These are phyloP conservation scores for Labeo rohita DNA, from an alignment of 2,113 vertebrate species.

Conservation along the genomic window DNA sequence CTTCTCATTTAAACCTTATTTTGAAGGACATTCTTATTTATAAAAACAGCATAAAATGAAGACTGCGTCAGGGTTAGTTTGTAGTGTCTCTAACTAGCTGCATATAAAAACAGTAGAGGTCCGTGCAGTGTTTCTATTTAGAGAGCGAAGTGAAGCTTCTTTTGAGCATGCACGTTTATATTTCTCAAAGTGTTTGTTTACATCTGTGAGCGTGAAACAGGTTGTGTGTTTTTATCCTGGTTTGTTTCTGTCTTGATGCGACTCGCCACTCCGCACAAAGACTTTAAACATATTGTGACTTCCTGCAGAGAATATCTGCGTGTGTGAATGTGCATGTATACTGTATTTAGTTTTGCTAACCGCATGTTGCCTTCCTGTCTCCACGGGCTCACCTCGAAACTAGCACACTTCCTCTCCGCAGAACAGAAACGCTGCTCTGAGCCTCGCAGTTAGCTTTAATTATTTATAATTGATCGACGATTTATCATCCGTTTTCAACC, in stretches of 20 bases:
- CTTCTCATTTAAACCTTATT: too few relatives aligned
- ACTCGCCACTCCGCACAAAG: slow-evolving; percentile 39
- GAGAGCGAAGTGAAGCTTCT: too few relatives aligned
- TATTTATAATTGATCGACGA: neutral
- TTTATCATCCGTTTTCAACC: neutral
- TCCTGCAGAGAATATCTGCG: slow-evolving; percentile 63
- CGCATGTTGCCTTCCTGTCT: slow-evolving; percentile 57
- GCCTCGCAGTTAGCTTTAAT: neutral
- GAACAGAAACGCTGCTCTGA: neutral
- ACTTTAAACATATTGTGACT: slow-evolving; percentile 64
- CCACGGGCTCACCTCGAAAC: slow-evolving; percentile 47
- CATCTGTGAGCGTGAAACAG: too few relatives aligned
- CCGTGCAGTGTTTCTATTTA: neutral
- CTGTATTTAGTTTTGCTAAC: slow-evolving; percentile 55
- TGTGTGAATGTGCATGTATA: slow-evolving; percentile 10
- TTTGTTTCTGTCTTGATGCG: neutral
- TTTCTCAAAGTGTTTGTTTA: neutral
- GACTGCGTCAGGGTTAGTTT: neutral
- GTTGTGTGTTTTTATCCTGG: neutral
- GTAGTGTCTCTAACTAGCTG: neutral
- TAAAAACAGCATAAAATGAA: neutral
- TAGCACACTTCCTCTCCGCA: slow-evolving; percentile 43
- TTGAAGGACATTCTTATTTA: neutral
- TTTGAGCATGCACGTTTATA: too few relatives aligned
- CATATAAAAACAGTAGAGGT: neutral